Evolutionary conservation across 1,140 invertebrate species (phyloP).

Genomic region (Holotrichia oblita): DNA sequence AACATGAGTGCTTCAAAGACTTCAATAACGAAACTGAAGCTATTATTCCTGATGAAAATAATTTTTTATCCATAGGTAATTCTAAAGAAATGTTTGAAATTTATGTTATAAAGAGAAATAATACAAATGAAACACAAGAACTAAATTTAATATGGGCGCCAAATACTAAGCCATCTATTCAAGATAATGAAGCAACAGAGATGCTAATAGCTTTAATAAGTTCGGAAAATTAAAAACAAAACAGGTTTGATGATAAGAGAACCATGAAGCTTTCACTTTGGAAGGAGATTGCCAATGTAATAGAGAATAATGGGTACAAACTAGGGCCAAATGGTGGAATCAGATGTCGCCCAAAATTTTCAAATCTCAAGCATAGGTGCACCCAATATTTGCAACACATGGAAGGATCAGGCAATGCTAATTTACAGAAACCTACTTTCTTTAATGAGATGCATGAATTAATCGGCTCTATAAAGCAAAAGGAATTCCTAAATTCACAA

Average conservation of each 20-base stretch:
- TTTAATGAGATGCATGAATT: conserved; percentile 4
- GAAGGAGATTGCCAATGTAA: not conserved
- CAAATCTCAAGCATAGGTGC: not conserved
- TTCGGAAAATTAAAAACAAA: not conserved
- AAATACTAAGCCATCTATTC: not conserved
- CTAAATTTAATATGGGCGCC: not conserved
- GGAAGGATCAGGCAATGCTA: not conserved
- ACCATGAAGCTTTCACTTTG: not conserved
- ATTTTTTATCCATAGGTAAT: not conserved
- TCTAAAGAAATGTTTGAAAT: conserved; percentile 8
- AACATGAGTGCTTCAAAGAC: not conserved
- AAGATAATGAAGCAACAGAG: not conserved
- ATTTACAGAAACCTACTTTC: not conserved
- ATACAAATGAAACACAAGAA: conserved; percentile 13
- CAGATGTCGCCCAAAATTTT: not conserved
- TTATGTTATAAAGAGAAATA: not conserved
- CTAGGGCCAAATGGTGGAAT: not conserved
- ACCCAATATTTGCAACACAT: not conserved
- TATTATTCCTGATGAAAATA: not conserved
- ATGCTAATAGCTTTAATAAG: not conserved
- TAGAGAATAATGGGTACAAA: conserved; percentile 1
- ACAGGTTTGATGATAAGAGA: not conserved
- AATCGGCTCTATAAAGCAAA: not conserved
- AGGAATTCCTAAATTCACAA: not conserved
- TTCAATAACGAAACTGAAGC: conserved; percentile 6